Percentiles rank a stretch among this genome's conserved stretches.
These are phyloP conservation scores for Todus mexicanus DNA, from an alignment of 2,797 vertebrate species.

Conservation along the genomic window DNA sequence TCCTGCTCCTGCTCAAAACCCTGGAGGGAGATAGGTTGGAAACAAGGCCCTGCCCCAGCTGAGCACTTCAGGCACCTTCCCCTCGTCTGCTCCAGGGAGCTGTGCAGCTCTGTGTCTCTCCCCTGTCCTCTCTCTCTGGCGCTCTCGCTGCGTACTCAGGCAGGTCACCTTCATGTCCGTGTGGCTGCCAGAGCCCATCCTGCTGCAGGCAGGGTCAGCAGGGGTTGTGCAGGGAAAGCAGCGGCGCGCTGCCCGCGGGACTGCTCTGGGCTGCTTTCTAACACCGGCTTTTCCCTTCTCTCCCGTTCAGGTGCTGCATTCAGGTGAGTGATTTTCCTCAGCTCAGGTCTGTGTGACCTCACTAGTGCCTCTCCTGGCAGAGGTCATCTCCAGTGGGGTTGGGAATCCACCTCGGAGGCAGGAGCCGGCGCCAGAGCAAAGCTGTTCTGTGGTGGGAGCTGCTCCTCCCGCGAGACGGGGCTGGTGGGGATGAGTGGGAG, in stretches of 20 bases:
- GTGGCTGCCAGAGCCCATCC: neutral
- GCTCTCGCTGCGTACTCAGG: accelerated
- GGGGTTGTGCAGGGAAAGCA: neutral
- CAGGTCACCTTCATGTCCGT: accelerated
- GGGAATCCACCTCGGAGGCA: neutral
- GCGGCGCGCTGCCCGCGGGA: neutral
- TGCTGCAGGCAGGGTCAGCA: neutral
- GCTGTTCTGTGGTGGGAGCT: neutral
- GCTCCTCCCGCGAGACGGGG: neutral
- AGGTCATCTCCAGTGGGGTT: neutral
- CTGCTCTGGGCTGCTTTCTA: neutral
- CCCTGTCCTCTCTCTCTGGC: neutral
- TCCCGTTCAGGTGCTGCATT: constrained; percentile 38
- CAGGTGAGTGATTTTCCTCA: constrained; percentile 63
- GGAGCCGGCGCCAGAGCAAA: neutral
- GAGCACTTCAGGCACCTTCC: neutral
- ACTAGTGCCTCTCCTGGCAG: neutral
- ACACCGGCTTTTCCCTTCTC: neutral
- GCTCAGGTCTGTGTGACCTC: neutral
- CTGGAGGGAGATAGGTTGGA: neutral
- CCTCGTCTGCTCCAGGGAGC: neutral
- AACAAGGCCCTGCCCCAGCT: neutral
- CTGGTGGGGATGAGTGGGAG: neutral
- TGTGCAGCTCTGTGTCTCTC: neutral
- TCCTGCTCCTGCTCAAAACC: neutral